Conservation (phyloP, 2,888 invertebrate species). For the Oscheius sp. region DNA sequence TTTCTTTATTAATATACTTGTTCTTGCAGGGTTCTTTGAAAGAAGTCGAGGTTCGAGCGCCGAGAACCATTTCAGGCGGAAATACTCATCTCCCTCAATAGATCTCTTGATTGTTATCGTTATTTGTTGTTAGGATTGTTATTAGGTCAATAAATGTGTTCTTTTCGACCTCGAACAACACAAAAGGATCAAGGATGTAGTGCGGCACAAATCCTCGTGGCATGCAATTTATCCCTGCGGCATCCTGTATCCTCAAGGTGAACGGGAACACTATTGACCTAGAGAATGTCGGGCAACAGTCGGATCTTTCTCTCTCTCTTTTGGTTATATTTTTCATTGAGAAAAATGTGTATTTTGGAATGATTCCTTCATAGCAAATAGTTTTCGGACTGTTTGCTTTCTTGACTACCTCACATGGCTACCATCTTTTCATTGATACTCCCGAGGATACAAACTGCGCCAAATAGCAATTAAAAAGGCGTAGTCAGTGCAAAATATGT, state of each 20-base stretch:
- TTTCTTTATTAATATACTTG: not conserved
- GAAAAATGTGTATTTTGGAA: too few relatives aligned
- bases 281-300: not conserved
- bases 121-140: conserved; percentile 11
- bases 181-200: not conserved
- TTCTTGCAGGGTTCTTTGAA: conserved; percentile 59
- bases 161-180: not conserved
- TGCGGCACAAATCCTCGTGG: not conserved
- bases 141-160: not conserved
- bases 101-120: not conserved
- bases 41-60: conserved; percentile 61
- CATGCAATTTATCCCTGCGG: conserved; percentile 7
- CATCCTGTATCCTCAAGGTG: conserved; percentile 20
- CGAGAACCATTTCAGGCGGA: conserved; percentile 62
- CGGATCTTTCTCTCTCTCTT: too few relatives aligned
- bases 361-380: too few relatives aligned
- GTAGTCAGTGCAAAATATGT: conserved; percentile 12
- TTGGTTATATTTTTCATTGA: not conserved
- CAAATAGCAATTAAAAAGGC: not conserved
- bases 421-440: too few relatives aligned
- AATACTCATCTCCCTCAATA: conserved; percentile 41
- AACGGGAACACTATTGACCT: conserved; percentile 5
- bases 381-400: too few relatives aligned
- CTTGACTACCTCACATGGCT: too few relatives aligned
- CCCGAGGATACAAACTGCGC: too few relatives aligned